These are phyloP conservation scores for Reticulitermes lucifugus DNA, from an alignment of 2,888 invertebrate genomes.

Conservation along the genomic window DNA sequence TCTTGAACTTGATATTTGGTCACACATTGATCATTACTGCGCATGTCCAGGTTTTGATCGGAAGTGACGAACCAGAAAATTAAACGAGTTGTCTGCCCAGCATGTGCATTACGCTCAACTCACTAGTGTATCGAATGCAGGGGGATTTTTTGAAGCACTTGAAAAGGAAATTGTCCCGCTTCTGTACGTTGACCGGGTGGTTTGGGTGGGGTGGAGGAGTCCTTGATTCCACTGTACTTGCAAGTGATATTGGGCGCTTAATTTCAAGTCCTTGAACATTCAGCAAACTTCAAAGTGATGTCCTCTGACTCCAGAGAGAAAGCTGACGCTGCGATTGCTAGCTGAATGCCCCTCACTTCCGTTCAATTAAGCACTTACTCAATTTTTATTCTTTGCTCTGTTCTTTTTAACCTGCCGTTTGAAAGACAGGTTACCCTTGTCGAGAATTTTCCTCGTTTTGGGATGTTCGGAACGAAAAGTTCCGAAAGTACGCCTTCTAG, in stretches of 20 bases:
- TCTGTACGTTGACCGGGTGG: background rate
- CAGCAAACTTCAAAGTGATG: slow-evolving; percentile 32
- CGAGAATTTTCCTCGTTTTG: no score
- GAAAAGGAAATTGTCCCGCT: slow-evolving; percentile 6
- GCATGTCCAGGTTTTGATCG: background rate
- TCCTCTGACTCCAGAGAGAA: background rate
- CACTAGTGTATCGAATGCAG: background rate
- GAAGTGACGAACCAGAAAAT: slow-evolving; percentile 19
- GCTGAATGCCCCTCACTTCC: slow-evolving; percentile 8
- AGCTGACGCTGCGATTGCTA: slow-evolving; percentile 25
- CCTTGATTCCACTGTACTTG: slow-evolving; percentile 26
- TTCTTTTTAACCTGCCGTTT: no score
- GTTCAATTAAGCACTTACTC: slow-evolving; percentile 6
- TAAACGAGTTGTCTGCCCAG: background rate
- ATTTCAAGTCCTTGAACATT: slow-evolving; percentile 33
- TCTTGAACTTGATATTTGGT: no score
- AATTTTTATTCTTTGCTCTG: background rate
- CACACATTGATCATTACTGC: no score
- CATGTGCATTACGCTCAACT: background rate
- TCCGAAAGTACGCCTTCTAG: no score
- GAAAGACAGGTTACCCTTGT: no score
- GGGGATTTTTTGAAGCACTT: background rate
- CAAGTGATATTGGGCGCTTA: slow-evolving; percentile 2
- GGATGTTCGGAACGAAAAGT: no score
- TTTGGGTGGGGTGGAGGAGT: background rate